These are phyloP conservation scores for Dicrurus megarhynchus DNA, from an alignment of 2,113 vertebrate genomes.

Conservation along the genomic window DNA sequence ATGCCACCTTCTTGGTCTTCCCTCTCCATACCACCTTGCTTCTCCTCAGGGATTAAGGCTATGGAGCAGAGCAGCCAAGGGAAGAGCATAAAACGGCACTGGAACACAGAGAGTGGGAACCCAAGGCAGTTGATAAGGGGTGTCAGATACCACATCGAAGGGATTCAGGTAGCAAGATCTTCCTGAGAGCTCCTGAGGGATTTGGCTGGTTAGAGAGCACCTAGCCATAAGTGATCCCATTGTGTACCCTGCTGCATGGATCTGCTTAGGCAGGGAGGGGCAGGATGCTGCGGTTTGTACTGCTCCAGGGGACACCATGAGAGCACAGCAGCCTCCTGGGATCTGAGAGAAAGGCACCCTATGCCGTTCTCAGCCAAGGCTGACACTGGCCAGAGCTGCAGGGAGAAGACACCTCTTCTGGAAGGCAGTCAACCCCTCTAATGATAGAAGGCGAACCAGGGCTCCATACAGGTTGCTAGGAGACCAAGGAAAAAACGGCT, in stretches of 20 bases:
- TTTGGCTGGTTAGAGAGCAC: neutral
- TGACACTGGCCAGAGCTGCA: neutral
- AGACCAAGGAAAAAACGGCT: neutral
- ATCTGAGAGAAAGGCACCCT: neutral
- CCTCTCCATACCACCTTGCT: neutral
- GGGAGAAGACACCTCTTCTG: neutral
- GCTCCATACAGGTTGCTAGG: neutral
- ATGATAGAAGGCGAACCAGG: neutral
- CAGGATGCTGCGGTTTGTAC: neutral
- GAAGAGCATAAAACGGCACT: neutral
- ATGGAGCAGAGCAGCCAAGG: neutral
- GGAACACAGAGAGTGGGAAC: neutral
- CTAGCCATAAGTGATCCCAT: neutral
- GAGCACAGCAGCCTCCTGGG: neutral
- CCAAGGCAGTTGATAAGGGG: neutral
- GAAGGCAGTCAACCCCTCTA: neutral
- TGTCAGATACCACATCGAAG: neutral
- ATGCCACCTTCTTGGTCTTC: neutral
- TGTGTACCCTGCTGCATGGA: neutral
- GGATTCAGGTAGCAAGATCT: neutral
- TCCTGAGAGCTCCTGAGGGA: neutral
- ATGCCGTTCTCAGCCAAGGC: neutral
- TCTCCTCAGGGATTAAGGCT: neutral
- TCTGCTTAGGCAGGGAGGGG: neutral
- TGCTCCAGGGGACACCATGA: neutral